phyloP scores from a whole-genome alignment of 2,113 vertebrate genomes.

The Puffinus mauretanicus region DNA sequence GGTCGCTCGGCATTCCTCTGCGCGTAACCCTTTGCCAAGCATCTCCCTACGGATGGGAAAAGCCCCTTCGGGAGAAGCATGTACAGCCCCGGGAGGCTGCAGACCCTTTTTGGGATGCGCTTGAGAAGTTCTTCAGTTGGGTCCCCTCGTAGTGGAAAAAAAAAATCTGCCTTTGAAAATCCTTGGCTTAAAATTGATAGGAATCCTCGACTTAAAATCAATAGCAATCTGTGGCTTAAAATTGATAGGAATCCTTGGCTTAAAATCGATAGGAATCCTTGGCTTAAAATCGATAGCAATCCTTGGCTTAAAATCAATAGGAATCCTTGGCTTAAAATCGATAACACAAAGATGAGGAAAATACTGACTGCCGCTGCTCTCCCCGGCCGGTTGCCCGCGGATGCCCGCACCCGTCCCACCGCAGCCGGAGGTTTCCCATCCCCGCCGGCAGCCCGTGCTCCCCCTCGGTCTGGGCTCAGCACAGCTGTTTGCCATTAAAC shows the following conservation, averaged over 20 bases:
- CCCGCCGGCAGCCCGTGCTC: not conserved
- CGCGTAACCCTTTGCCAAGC: not conserved
- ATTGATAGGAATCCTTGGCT: rapidly evolving
- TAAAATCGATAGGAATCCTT: not conserved
- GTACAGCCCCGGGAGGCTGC: no score
- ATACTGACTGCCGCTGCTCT: rapidly evolving
- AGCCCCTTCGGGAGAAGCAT: not conserved
- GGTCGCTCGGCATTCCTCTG: not conserved
- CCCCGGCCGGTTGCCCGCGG: not conserved
- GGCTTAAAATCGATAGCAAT: not conserved
- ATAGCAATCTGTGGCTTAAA: not conserved
- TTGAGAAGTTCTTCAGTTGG: not conserved
- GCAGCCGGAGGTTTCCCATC: not conserved
- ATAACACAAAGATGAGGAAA: not conserved
- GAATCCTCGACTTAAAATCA: not conserved
- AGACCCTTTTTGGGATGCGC: rapidly evolving
- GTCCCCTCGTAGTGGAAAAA: not conserved
- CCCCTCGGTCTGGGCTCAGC: rapidly evolving
- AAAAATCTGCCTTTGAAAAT: not conserved
- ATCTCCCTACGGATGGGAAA: not conserved
- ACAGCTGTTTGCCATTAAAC: not conserved
- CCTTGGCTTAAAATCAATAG: not conserved
- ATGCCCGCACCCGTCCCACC: not conserved
- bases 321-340: no score
- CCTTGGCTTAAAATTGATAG: not conserved